A percentile compares a stretch with the other conserved stretches of the same genome.
These are phyloP conservation scores for Meiosimyza decipiens DNA, from an alignment of 2,888 invertebrate species.

Conservation along the genomic window DNA sequence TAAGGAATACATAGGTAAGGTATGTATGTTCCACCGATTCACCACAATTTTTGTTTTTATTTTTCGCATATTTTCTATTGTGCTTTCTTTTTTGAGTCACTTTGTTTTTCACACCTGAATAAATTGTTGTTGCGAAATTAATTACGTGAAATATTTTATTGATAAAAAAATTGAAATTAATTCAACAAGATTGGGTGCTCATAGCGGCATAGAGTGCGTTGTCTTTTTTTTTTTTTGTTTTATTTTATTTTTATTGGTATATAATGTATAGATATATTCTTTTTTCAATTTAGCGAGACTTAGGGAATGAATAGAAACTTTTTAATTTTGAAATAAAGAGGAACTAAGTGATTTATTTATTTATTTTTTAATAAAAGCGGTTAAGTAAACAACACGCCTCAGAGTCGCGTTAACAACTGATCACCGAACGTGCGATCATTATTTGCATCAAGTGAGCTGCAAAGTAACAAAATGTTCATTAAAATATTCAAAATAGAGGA, in stretches of 20 bases:
- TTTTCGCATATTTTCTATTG: background rate
- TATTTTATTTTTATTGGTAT: too few relatives aligned
- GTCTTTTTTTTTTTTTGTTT: too few relatives aligned
- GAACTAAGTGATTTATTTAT: background rate
- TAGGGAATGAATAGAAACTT: too few relatives aligned
- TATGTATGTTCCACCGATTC: too few relatives aligned
- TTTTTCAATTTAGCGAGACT: too few relatives aligned
- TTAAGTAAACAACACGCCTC: slow-evolving; percentile 39
- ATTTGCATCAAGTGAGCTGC: slow-evolving; percentile 33
- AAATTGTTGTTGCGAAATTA: slow-evolving; percentile 5
- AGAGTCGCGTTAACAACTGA: slow-evolving; percentile 43
- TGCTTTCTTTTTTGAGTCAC: background rate
- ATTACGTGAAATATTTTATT: background rate
- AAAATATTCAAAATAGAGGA: slow-evolving; percentile 11
- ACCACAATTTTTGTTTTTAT: too few relatives aligned
- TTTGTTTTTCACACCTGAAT: background rate
- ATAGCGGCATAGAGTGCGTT: background rate
- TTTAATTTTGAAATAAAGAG: background rate
- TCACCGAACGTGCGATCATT: slow-evolving; percentile 29
- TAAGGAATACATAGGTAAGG: too few relatives aligned
- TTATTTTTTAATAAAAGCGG: background rate
- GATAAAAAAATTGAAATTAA: slow-evolving; percentile 12
- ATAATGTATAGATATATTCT: too few relatives aligned
- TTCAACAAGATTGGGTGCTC: background rate
- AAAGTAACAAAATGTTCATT: slow-evolving; percentile 24